Base-by-base conservation (phyloP, 2,888 invertebrate species). In the Orthonychiurus folsomi region DNA sequence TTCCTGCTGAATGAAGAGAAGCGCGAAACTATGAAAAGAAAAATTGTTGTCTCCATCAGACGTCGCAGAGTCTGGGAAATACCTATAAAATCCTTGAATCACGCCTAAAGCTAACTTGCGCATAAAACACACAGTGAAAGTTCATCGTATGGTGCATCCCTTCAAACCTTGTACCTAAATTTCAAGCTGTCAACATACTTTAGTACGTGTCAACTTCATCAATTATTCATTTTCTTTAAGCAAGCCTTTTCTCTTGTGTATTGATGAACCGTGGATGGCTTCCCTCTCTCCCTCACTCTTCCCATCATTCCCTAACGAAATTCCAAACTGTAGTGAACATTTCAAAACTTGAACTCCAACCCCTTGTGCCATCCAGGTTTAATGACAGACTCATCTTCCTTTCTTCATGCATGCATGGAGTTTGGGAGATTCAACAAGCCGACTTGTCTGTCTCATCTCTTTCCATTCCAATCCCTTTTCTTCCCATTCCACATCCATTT, bases 331-430 rank as follows among this genome's bases (percentile, higher is more conserved):
- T n/a, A n/a, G 37, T 9, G 37, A 37, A 37, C 37, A 37, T 37
- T 5, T 5, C 37, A 37, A 37, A 37, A 37, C 37, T 37, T 37
- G 9, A 37, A 37, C 37, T 37, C 15, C 37, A 37, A 37, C 37
- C 37, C 37, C 37, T 9, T 37, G n/a, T n/a, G n/a, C n/a, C 37
- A 37, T 37, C 37, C 37, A 37, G 9, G 5, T 21, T 54, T 24
- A 54, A 54, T 24, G 54, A 24, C 25, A 18, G 54, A 24, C 54
- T 54, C 54, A 21, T 54, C 54, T 54, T 24, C 54, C 54, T 24
- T 54, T 23, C 54, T 24, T 24, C 54, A 24, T 24, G n/a, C 9
- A 21, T 20, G 5, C 54, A 18, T 24, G 9, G 2, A 18, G 25
- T 2, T 54, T 18, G 23, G 25, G 23, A 50, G 21, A 50, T n/a